Conservation (phyloP, 2,797 vertebrate genomes). For the Alectoris magna region DNA sequence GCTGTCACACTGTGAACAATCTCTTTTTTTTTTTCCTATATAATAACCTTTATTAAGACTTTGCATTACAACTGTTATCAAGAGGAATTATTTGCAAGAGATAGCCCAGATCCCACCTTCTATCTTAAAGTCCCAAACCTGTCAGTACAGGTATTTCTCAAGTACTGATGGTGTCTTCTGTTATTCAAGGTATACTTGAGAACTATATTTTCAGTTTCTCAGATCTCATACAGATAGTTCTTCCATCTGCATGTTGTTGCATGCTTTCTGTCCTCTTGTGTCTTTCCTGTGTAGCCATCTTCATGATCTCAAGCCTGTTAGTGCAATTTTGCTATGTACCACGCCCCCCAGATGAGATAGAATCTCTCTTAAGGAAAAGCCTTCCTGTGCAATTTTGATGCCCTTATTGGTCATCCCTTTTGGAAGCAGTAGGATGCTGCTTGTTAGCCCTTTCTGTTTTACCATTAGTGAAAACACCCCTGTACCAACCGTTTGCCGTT, state of each 20-base stretch:
- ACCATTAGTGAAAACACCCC: not conserved
- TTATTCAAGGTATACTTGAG: not conserved
- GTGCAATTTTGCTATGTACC: not conserved
- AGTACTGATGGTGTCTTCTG: not conserved
- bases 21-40: not conserved
- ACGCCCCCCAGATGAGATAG: not conserved
- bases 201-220: not conserved
- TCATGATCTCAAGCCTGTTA: not conserved
- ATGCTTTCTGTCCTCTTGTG: not conserved
- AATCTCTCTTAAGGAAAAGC: not conserved
- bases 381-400: not conserved
- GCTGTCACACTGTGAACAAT: not conserved
- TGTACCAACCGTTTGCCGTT: not conserved
- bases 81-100: slow-evolving; percentile 45
- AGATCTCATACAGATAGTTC: not conserved
- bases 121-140: slow-evolving; percentile 68
- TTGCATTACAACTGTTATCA: not conserved
- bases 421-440: not conserved
- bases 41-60: slow-evolving; percentile 67
- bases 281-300: not conserved
- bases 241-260: not conserved
- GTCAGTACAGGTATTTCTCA: not conserved
- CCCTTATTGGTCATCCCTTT: not conserved
- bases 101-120: slow-evolving; percentile 58
- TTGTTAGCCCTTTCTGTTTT: not conserved